These are phyloP conservation scores for Riparia riparia DNA, from an alignment of 2,113 vertebrate species.

Conservation along the genomic window DNA sequence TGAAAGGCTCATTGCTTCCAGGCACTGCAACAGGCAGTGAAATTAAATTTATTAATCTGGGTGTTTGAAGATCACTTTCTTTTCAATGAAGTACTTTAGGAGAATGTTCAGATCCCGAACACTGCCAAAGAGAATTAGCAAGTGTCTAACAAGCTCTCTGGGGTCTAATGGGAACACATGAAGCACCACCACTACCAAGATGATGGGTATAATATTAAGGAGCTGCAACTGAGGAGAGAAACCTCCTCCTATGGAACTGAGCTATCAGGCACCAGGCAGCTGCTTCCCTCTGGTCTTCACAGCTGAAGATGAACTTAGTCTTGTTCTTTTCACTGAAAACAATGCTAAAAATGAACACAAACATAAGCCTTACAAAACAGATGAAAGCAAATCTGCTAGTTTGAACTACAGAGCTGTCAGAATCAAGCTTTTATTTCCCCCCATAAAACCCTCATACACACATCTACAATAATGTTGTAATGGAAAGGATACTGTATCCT, in stretches of 20 bases:
- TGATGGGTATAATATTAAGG: background rate
- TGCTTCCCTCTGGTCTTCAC: background rate
- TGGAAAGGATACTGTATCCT: background rate
- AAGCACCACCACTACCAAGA: constrained; percentile 21
- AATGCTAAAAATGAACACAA: background rate
- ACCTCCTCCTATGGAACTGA: background rate
- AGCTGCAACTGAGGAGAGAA: background rate
- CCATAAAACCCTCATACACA: background rate
- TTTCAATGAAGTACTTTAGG: constrained; percentile 21
- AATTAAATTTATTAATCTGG: constrained; percentile 27
- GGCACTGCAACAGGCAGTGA: constrained; percentile 79
- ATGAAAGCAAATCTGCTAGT: background rate
- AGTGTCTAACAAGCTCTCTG: constrained; percentile 14
- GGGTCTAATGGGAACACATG: constrained; percentile 13
- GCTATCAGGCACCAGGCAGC: background rate
- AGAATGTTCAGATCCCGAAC: constrained; percentile 39
- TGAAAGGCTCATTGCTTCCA: constrained; percentile 90
- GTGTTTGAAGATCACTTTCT: constrained; percentile 1
- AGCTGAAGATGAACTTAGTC: background rate
- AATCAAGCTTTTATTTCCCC: background rate
- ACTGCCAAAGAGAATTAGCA: constrained; percentile 34
- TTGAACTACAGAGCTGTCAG: background rate
- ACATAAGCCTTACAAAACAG: background rate
- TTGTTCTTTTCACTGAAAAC: background rate
- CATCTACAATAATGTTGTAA: background rate